Evolutionary conservation across 30 jellyfish, hydroid and myxozoan genomes (phyloP).

Genomic region (Morbakka virulenta): DNA sequence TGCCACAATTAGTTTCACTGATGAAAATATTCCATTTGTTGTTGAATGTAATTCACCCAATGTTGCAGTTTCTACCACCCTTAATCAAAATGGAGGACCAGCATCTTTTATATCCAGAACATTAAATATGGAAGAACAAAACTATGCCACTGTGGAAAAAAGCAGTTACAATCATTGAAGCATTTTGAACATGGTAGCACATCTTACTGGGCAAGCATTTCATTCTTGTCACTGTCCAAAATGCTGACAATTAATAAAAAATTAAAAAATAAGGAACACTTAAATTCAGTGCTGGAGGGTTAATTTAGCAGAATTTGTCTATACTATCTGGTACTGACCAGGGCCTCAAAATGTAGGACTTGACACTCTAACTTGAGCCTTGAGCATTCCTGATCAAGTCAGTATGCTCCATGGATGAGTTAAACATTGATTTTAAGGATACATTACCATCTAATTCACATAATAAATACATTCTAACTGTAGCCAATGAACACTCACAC

Average conservation of each 20-base stretch:
- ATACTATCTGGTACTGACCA: conserved; percentile 35
- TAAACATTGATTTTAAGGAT: too few relatives aligned
- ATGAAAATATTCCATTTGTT: conserved; percentile 54
- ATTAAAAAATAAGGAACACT: conserved; percentile 47
- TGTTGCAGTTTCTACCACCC: conserved; percentile 35
- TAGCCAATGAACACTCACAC: too few relatives aligned
- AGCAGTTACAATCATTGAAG: conserved; percentile 48
- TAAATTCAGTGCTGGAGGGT: conserved; percentile 65
- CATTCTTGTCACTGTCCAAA: conserved; percentile 46
- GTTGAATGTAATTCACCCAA: too few relatives aligned
- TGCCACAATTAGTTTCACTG: conserved; percentile 2
- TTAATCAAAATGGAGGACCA: conserved; percentile 45
- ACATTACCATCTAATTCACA: too few relatives aligned
- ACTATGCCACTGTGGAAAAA: conserved; percentile 31
- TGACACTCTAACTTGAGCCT: too few relatives aligned
- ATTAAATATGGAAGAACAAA: not conserved
- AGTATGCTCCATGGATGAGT: too few relatives aligned
- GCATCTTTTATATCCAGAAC: conserved; percentile 41
- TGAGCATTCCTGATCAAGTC: too few relatives aligned
- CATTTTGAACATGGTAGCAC: conserved; percentile 66
- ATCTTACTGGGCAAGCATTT: conserved; percentile 43
- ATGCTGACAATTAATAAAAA: conserved; percentile 44
- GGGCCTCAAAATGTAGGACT: conserved; percentile 4
- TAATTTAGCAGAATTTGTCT: conserved; percentile 55
- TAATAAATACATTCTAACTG: too few relatives aligned